These are phyloP conservation scores for human (Homo sapiens) DNA, from an alignment of 2,113 vertebrate species.

Conservation along the genomic window GRCh38 chr12:23985001-23985500, in stretches of 20 bases:
- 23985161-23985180: neutral
- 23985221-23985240: neutral
- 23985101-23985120: neutral
- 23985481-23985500: neutral
- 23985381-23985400: no score
- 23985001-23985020: no score
- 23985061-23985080: neutral
- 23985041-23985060: constrained; percentile 27
- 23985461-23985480: neutral
- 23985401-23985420: neutral
- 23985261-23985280: no score
- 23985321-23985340: no score
- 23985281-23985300: no score
- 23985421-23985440: neutral
- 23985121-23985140: neutral
- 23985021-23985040: no score
- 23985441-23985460: neutral
- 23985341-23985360: no score
- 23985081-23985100: neutral
- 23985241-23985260: neutral
- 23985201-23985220: neutral
- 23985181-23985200: neutral
- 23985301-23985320: no score
- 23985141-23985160: neutral
- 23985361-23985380: no score